Conservation (phyloP, 1,140 invertebrate genomes). For the Platyscapa corneri region DNA sequence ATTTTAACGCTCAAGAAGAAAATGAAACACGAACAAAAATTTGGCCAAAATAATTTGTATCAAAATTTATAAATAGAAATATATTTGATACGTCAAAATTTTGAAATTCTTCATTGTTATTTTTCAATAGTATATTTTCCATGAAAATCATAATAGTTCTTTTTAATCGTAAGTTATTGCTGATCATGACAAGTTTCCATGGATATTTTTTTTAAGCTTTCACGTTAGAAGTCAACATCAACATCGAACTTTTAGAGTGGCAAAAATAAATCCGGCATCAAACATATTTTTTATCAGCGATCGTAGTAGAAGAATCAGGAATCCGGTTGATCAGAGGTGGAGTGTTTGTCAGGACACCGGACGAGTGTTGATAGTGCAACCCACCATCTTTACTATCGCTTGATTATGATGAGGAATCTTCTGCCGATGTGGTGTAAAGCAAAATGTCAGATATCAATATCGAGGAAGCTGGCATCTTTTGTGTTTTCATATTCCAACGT, state of each 20-base stretch:
- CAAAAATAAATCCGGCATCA: too few relatives aligned
- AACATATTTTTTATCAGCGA: slow-evolving; percentile 21
- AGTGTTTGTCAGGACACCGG: background rate
- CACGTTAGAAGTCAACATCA: slow-evolving; percentile 9
- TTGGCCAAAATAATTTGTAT: too few relatives aligned
- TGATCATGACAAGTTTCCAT: too few relatives aligned
- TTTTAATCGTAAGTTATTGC: too few relatives aligned
- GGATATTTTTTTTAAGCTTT: too few relatives aligned
- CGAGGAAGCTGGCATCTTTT: background rate
- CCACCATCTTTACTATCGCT: slow-evolving; percentile 22
- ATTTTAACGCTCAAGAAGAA: too few relatives aligned
- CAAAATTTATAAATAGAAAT: too few relatives aligned
- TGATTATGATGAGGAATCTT: slow-evolving; percentile 18
- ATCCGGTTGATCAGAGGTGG: background rate
- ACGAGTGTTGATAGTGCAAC: background rate
- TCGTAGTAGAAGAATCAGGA: background rate
- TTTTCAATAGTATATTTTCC: too few relatives aligned
- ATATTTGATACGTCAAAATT: too few relatives aligned
- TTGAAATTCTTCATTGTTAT: too few relatives aligned
- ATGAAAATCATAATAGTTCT: too few relatives aligned
- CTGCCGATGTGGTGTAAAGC: background rate
- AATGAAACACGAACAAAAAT: too few relatives aligned
- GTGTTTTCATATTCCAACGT: background rate
- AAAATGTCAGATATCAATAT: background rate
- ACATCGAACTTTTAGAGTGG: background rate